Percentiles rank a stretch among this genome's conserved stretches.
Evolutionary conservation across 2,113 vertebrate genomes (phyloP).

Genomic region (Sorex araneus): DNA sequence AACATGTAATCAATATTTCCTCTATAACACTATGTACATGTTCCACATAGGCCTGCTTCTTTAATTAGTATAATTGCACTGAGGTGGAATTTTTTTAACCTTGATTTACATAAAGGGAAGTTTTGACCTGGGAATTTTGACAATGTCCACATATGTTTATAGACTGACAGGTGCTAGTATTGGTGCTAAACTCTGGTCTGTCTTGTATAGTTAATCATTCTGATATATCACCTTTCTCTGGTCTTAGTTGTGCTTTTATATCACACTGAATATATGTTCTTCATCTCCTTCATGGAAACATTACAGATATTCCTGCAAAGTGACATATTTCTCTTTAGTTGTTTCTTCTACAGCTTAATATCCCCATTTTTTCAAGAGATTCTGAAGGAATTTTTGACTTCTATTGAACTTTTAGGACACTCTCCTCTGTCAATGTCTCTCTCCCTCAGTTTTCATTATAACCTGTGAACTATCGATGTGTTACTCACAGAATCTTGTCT

Average conservation of each 20-base stretch:
- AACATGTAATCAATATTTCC: background rate
- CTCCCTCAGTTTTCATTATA: constrained; percentile 39
- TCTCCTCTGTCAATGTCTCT: constrained; percentile 5
- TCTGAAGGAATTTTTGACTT: constrained; percentile 6
- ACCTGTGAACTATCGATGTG: background rate
- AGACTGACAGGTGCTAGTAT: background rate
- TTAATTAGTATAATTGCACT: background rate
- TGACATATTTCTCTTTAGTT: constrained; percentile 23
- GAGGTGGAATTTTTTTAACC: background rate
- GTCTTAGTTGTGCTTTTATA: background rate
- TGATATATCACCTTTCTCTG: background rate
- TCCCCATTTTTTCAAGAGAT: background rate
- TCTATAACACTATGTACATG: too few species aligned
- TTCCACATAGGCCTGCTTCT: fast-evolving
- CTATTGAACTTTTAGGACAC: constrained; percentile 29
- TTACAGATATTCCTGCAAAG: constrained; percentile 14
- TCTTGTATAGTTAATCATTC: background rate
- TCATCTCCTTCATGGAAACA: background rate
- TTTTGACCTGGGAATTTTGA: background rate
- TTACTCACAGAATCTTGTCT: background rate
- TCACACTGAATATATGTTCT: background rate
- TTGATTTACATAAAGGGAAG: background rate
- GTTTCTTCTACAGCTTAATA: constrained; percentile 22
- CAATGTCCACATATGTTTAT: background rate
- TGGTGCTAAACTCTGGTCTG: background rate